Conservation (phyloP, 1,140 invertebrate species). For the Manduca sexta region DNA sequence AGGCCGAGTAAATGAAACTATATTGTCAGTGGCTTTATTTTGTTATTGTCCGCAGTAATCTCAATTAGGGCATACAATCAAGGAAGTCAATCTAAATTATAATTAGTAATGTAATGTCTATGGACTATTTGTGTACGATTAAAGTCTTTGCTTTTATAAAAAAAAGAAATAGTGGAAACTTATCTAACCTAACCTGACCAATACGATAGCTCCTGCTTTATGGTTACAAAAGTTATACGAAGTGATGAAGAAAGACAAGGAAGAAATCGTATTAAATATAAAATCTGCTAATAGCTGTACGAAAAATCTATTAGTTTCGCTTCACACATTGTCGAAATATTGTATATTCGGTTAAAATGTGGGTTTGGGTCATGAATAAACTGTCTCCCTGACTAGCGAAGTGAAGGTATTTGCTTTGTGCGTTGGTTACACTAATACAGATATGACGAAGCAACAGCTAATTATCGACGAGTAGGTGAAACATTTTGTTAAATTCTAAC, state of each 20-base stretch:
- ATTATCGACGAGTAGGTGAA: background rate
- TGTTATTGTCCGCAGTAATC: too few relatives aligned
- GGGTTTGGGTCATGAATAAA: background rate
- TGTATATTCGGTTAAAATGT: background rate
- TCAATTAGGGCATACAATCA: too few relatives aligned
- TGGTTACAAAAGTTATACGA: background rate
- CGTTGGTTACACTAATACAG: constrained; percentile 62
- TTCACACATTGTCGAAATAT: background rate
- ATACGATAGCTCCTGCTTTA: background rate
- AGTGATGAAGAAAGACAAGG: background rate
- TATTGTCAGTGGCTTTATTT: background rate
- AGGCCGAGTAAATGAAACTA: background rate
- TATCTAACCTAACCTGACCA: too few relatives aligned
- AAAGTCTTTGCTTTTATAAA: too few relatives aligned
- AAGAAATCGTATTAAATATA: background rate
- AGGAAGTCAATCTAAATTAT: too few relatives aligned
- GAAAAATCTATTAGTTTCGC: background rate
- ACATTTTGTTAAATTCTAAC: background rate
- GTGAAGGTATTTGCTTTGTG: constrained; percentile 67
- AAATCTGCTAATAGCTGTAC: background rate
- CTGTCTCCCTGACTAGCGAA: constrained; percentile 10
- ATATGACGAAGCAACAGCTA: constrained; percentile 22
- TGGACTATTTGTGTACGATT: too few relatives aligned
- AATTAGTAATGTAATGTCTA: too few relatives aligned
- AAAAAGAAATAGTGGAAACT: too few relatives aligned